Percentiles rank a stretch among this genome's conserved stretches.
phyloP scores from a whole-genome alignment of 2,797 vertebrate genomes.

The Smutsia temminckii region DNA sequence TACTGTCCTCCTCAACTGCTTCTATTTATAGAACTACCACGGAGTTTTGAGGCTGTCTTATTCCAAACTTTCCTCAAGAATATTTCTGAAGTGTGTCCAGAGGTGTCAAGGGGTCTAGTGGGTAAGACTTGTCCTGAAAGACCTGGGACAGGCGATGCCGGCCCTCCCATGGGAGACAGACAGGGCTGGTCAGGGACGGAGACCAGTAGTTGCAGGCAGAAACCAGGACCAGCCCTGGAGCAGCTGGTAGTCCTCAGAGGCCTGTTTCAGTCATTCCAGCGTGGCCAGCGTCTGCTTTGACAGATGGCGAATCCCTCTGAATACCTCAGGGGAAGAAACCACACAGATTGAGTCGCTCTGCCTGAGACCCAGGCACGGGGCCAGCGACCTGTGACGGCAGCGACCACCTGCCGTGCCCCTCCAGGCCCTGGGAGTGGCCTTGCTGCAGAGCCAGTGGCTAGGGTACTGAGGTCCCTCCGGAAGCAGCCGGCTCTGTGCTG shows the following conservation, averaged over 20 bases:
- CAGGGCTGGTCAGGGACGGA: too few relatives aligned
- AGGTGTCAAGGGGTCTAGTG: too few relatives aligned
- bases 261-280: not conserved
- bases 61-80: not conserved
- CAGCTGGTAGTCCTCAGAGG: not conserved
- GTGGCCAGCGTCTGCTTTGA: too few relatives aligned
- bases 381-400: not conserved
- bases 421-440: not conserved
- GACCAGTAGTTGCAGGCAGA: not conserved
- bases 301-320: not conserved
- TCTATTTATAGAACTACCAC: not conserved
- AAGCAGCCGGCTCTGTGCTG: not conserved
- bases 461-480: too few relatives aligned
- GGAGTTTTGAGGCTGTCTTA: not conserved
- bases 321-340: not conserved
- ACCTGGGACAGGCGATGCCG: not conserved
- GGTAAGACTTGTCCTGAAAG: not conserved
- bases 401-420: not conserved
- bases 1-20: not conserved
- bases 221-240: not conserved
- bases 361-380: not conserved
- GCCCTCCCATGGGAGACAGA: not conserved
- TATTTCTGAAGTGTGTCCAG: not conserved
- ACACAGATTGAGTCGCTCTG: not conserved
- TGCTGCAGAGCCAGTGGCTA: not conserved